Percentiles rank a stretch among this genome's conserved stretches.
These are phyloP conservation scores for Drosophila paracracens DNA, from an alignment of 2,888 invertebrate species.

Conservation along the genomic window DNA sequence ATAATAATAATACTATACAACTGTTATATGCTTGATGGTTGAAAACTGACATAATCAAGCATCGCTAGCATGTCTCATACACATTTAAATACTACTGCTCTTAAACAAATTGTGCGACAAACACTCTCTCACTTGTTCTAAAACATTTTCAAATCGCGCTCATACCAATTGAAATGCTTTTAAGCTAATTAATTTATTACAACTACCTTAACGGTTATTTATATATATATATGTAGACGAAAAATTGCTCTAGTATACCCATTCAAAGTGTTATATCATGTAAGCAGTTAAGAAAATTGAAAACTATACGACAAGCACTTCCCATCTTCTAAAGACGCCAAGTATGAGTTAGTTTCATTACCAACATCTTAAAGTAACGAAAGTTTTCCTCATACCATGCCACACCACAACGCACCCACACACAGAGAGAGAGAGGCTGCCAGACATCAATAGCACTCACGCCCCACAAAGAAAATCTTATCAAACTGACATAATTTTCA, in stretches of 20 bases:
- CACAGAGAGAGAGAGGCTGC: not conserved
- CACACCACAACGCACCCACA: constrained; percentile 4
- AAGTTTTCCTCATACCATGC: constrained; percentile 54
- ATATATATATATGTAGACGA: not conserved
- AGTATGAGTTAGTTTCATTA: constrained; percentile 15
- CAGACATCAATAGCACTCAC: constrained; percentile 36
- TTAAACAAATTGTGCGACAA: not conserved
- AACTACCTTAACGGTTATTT: not conserved
- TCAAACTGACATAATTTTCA: constrained; percentile 79
- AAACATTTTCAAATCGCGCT: not conserved
- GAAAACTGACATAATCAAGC: too few species aligned
- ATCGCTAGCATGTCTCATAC: too few species aligned
- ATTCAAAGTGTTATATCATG: not conserved
- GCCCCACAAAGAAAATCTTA: constrained; percentile 64
- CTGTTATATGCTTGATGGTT: too few species aligned
- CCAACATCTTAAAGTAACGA: constrained; percentile 36
- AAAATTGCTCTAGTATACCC: not conserved
- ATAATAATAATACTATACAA: too few species aligned
- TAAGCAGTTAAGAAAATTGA: not conserved
- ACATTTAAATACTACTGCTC: too few species aligned
- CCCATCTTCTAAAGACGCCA: not conserved
- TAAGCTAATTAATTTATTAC: not conserved
- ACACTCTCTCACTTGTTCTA: not conserved
- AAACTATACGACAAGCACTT: not conserved
- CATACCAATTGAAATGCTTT: not conserved